Evolutionary conservation across 1,140 invertebrate species (phyloP).

Genomic region (Lepeophtheirus salmonis): DNA sequence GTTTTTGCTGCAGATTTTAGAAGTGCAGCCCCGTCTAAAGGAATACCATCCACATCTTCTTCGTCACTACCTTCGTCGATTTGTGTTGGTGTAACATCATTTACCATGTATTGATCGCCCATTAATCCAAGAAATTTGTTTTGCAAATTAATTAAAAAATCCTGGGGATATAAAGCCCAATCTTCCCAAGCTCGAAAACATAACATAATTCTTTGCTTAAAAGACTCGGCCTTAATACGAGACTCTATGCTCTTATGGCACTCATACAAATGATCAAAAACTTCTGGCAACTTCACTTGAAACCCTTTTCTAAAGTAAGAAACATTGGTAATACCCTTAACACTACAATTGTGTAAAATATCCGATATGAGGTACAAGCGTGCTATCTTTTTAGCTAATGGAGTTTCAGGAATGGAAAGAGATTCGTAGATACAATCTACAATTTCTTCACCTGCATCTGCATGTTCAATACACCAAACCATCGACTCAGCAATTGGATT

Average conservation of each 20-base stretch:
- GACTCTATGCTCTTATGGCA: constrained; percentile 60
- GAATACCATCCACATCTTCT: constrained; percentile 53
- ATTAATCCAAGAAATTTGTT: constrained; percentile 66
- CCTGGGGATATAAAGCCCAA: constrained; percentile 85
- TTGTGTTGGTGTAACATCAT: background rate
- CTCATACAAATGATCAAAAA: constrained; percentile 63
- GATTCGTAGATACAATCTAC: constrained; percentile 72
- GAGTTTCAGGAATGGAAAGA: constrained; percentile 35
- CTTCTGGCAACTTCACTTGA: constrained; percentile 48
- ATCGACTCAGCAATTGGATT: constrained; percentile 9
- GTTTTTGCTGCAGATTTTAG: constrained; percentile 32
- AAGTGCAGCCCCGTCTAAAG: constrained; percentile 58
- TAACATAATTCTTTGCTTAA: constrained; percentile 80
- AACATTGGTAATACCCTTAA: constrained; percentile 80
- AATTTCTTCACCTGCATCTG: constrained; percentile 88
- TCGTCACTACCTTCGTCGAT: constrained; percentile 9
- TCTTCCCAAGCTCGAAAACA: constrained; percentile 95
- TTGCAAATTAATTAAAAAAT: constrained; percentile 72
- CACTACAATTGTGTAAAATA: constrained; percentile 87
- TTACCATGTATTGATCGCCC: background rate
- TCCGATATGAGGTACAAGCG: constrained; percentile 88
- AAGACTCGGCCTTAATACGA: constrained; percentile 81
- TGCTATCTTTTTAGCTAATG: constrained; percentile 42
- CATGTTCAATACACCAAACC: constrained; percentile 86
- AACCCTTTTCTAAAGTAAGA: constrained; percentile 77